Evolutionary conservation across 2,888 invertebrate genomes (phyloP).

Genomic region (Meteorus colon): DNA sequence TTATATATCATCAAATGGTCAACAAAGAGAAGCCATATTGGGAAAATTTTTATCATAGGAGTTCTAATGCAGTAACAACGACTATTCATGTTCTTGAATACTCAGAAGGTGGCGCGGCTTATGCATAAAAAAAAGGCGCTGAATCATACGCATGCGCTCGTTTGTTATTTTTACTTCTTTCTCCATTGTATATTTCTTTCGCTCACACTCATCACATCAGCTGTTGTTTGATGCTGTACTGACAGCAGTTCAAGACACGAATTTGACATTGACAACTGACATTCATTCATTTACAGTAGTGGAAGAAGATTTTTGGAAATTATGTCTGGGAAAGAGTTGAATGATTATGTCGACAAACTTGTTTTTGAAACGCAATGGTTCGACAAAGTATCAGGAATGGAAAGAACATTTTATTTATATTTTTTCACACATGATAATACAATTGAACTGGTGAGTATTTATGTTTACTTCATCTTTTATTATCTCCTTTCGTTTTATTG

Average conservation of each 20-base stretch:
- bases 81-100: not conserved
- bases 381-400: conserved; percentile 84
- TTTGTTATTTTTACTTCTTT: too few species aligned
- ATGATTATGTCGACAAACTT: conserved; percentile 64
- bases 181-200: not conserved
- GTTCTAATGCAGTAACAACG: not conserved
- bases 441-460: conserved; percentile 82
- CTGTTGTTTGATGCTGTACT: not conserved
- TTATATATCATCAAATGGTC: not conserved
- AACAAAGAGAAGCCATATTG: not conserved
- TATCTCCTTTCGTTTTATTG: not conserved
- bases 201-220: not conserved
- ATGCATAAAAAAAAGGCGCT: not conserved
- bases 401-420: conserved; percentile 84
- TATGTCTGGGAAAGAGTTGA: conserved; percentile 53
- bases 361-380: conserved; percentile 89
- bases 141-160: too few species aligned
- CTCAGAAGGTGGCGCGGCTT: not conserved
- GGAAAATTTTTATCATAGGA: not conserved
- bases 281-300: too few species aligned
- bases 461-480: not conserved
- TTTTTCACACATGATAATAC: conserved; percentile 86
- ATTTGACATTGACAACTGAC: not conserved
- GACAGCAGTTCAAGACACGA: not conserved
- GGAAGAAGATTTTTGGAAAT: not conserved